phyloP scores from a whole-genome alignment of 2,888 invertebrate genomes.

The Cephus nigrinus region DNA sequence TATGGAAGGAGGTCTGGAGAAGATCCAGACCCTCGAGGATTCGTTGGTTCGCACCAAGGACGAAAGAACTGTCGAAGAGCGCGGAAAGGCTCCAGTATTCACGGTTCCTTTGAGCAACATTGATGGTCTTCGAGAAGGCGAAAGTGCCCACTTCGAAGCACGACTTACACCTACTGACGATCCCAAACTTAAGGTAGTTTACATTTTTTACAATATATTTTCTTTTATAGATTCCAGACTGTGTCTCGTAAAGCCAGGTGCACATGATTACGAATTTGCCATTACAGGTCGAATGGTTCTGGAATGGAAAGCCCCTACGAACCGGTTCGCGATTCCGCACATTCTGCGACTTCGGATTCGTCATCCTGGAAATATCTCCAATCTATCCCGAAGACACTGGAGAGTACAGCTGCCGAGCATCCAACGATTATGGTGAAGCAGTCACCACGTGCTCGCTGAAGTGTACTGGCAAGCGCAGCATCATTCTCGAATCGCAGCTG shows the following conservation, averaged over 20 bases:
- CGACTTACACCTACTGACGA: conserved; percentile 90
- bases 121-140: conserved; percentile 88
- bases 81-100: conserved; percentile 89
- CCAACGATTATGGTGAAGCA: conserved; percentile 90
- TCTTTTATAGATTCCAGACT: background rate
- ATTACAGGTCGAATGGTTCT: conserved; percentile 88
- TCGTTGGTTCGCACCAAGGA: conserved; percentile 83
- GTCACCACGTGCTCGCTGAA: conserved; percentile 91
- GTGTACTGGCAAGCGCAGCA: conserved; percentile 90
- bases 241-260: background rate
- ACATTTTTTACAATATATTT: conserved; percentile 7
- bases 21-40: conserved; percentile 92
- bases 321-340: conserved; percentile 94
- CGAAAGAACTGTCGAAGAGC: conserved; percentile 78
- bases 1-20: conserved; percentile 95
- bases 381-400: conserved; percentile 97
- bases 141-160: conserved; percentile 92
- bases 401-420: conserved; percentile 89
- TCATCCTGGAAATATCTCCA: conserved; percentile 96
- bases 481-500: conserved; percentile 90
- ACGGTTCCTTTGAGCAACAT: conserved; percentile 89
- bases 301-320: conserved; percentile 89
- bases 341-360: conserved; percentile 98
- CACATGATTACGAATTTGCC: background rate
- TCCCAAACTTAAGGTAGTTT: conserved; percentile 80